These are phyloP conservation scores for Patella depressa DNA, from an alignment of 2,888 invertebrate genomes.

Conservation along the genomic window DNA sequence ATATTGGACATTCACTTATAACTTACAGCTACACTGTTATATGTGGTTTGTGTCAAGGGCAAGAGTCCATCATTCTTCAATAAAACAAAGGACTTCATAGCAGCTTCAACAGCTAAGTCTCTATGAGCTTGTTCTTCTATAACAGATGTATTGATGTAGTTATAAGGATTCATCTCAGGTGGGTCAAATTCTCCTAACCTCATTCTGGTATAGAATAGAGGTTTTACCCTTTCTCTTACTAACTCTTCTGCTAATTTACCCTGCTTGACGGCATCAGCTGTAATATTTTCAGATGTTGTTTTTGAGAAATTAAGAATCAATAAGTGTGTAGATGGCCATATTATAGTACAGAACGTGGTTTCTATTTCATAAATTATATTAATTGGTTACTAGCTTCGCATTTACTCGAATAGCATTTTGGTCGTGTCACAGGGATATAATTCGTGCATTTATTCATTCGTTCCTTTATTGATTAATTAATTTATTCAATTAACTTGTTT, in stretches of 20 bases:
- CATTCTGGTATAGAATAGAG: conserved; percentile 36
- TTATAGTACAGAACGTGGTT: too few species aligned
- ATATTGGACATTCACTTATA: neutral
- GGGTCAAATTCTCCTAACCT: conserved; percentile 40
- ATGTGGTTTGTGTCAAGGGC: conserved; percentile 26
- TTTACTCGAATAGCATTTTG: too few species aligned
- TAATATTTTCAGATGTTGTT: neutral
- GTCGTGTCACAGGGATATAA: too few species aligned
- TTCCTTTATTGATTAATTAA: too few species aligned
- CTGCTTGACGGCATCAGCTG: conserved; percentile 14
- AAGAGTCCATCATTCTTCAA: conserved; percentile 46
- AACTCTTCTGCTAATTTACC: conserved; percentile 16
- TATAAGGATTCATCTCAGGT: conserved; percentile 47
- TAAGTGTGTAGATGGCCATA: too few species aligned
- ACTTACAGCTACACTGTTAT: conserved; percentile 40
- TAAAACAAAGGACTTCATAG: conserved; percentile 46
- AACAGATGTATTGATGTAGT: conserved; percentile 36
- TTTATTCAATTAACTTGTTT: too few species aligned
- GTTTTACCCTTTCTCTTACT: conserved; percentile 24
- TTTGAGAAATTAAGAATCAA: too few species aligned
- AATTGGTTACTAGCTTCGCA: too few species aligned
- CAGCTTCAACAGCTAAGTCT: conserved; percentile 41
- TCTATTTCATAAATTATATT: too few species aligned
- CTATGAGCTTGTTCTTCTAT: conserved; percentile 44
- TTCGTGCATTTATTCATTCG: too few species aligned